Conservation (phyloP, 1,140 invertebrate species). For the Cecropterus lyciades region DNA sequence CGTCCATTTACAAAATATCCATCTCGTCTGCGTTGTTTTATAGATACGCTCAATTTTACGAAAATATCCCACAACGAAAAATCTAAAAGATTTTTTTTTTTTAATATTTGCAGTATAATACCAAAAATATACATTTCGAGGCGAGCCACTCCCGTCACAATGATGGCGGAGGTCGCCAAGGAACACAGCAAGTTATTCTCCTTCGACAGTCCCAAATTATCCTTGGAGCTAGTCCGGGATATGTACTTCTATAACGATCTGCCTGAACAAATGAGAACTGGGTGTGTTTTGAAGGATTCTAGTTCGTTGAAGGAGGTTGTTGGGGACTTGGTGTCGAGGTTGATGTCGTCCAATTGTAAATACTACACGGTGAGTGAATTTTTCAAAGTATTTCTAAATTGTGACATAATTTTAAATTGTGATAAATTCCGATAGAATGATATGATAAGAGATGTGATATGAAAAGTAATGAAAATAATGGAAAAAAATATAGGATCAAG, state of each 20-base stretch:
- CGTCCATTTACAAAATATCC: no score
- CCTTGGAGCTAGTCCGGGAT: constrained; percentile 61
- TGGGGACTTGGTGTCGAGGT: constrained; percentile 57
- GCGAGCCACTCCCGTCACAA: constrained; percentile 52
- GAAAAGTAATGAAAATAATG: no score
- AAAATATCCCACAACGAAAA: no score
- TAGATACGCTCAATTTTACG: no score
- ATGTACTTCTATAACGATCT: constrained; percentile 74
- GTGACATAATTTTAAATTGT: no score
- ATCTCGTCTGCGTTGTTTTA: no score
- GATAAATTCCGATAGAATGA: no score
- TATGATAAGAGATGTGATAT: no score
- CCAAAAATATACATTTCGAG: constrained; percentile 57
- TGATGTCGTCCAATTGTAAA: constrained; percentile 85
- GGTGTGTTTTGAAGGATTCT: constrained; percentile 39
- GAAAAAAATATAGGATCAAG: no score
- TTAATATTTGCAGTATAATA: constrained; percentile 64
- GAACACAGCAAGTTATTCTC: constrained; percentile 52
- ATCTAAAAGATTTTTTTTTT: background rate
- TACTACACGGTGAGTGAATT: constrained; percentile 86
- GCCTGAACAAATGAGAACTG: constrained; percentile 60
- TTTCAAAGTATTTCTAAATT: no score
- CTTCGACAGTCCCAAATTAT: constrained; percentile 48
- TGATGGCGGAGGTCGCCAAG: constrained; percentile 55
- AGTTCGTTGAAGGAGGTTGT: constrained; percentile 60